Percentiles rank a stretch among this genome's conserved stretches.
These are phyloP conservation scores for Fundulus diaphanus DNA, from an alignment of 2,797 vertebrate species.

Conservation along the genomic window DNA sequence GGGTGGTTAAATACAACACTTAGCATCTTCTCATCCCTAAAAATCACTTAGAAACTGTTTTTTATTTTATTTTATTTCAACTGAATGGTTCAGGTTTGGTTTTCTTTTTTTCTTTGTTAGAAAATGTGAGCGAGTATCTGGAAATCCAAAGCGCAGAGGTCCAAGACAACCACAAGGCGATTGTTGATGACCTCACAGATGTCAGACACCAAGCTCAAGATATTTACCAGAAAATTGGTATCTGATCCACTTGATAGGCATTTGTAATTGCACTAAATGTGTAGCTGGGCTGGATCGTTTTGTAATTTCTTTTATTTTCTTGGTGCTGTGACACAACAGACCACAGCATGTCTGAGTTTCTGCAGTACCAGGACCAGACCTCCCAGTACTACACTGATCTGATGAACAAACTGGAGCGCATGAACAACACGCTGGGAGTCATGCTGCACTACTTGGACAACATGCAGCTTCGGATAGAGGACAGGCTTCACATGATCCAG, in stretches of 20 bases:
- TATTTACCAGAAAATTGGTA: slow-evolving; percentile 86
- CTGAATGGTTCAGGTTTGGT: neutral
- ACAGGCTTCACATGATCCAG: slow-evolving; percentile 79
- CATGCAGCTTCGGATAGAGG: slow-evolving; percentile 78
- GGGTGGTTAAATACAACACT: too few relatives aligned
- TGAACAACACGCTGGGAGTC: slow-evolving; percentile 84
- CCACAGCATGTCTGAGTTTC: slow-evolving; percentile 77
- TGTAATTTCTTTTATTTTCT: neutral
- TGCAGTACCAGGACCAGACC: slow-evolving; percentile 81
- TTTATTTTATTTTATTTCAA: neutral
- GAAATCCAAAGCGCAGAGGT: slow-evolving; percentile 76
- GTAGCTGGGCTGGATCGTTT: neutral
- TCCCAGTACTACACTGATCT: slow-evolving; percentile 78
- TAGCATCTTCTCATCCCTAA: neutral
- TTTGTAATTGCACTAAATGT: neutral
- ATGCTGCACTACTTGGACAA: slow-evolving; percentile 77
- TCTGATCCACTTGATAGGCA: neutral
- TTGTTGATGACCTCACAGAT: slow-evolving; percentile 74
- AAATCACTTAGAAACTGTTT: neutral
- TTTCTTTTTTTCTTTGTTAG: slow-evolving; percentile 53
- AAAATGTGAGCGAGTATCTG: slow-evolving; percentile 76
- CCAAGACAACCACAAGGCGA: slow-evolving; percentile 68
- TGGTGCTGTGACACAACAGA: slow-evolving; percentile 66
- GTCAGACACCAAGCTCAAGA: slow-evolving; percentile 80
- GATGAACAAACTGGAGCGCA: slow-evolving; percentile 81